phyloP scores from a whole-genome alignment of 2,888 invertebrate species.

The Cephus runcator region DNA sequence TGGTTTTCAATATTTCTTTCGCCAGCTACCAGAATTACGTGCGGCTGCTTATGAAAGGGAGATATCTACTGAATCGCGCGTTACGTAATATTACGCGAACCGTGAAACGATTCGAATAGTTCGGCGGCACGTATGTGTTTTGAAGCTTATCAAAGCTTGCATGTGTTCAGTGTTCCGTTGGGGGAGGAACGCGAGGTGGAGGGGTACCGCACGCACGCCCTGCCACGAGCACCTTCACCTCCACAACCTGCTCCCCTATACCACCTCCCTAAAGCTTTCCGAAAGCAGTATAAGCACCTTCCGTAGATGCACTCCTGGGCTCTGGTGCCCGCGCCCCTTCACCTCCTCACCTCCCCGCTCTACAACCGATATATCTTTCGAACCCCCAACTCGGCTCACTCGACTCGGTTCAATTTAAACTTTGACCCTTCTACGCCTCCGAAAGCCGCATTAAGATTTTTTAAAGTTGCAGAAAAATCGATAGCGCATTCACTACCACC shows the following conservation, averaged over 20 bases:
- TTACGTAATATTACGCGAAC: slow-evolving; percentile 55
- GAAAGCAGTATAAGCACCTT: slow-evolving; percentile 9
- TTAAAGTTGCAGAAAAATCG: slow-evolving; percentile 58
- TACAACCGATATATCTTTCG: slow-evolving; percentile 32
- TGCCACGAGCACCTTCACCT: slow-evolving; percentile 11
- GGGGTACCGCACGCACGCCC: slow-evolving; percentile 58
- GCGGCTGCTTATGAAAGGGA: slow-evolving; percentile 47
- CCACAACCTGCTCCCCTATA: neutral
- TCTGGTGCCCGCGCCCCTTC: slow-evolving; percentile 8
- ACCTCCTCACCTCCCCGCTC: slow-evolving; percentile 7
- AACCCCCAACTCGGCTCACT: slow-evolving; percentile 26
- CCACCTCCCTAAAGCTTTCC: neutral
- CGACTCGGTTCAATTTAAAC: slow-evolving; percentile 59
- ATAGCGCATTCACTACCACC: slow-evolving; percentile 26
- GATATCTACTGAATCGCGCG: slow-evolving; percentile 44
- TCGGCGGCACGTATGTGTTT: slow-evolving; percentile 48
- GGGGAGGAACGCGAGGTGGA: neutral
- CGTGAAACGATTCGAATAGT: slow-evolving; percentile 53
- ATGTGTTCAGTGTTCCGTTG: slow-evolving; percentile 54
- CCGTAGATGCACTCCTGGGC: slow-evolving; percentile 9
- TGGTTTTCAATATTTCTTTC: slow-evolving; percentile 16
- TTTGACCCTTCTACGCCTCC: slow-evolving; percentile 47
- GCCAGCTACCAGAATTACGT: slow-evolving; percentile 20
- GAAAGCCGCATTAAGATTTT: slow-evolving; percentile 63
- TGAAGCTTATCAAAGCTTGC: slow-evolving; percentile 63